Evolutionary conservation across 2,797 vertebrate genomes (phyloP).

Genomic region (Pseudochirops cupreus): DNA sequence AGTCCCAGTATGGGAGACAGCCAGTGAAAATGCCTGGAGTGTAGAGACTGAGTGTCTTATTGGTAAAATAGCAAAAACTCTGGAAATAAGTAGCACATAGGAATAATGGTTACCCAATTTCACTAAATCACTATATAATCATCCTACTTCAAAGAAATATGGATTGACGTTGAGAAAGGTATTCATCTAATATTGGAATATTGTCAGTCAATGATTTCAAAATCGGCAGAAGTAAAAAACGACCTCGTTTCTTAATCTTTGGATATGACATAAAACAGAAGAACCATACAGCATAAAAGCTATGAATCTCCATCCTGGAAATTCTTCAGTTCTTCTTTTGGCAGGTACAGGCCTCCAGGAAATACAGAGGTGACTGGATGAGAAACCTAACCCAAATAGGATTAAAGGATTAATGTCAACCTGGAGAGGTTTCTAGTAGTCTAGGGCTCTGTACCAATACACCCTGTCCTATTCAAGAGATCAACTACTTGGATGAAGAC

Average conservation of each 20-base stretch:
- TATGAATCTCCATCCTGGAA: neutral
- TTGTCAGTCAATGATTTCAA: conserved; percentile 9
- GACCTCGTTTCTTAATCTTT: neutral
- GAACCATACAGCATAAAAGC: neutral
- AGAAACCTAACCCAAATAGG: neutral
- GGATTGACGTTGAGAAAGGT: neutral
- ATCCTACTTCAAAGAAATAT: neutral
- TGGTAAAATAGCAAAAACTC: neutral
- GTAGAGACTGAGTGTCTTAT: neutral
- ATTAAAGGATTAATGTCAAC: neutral
- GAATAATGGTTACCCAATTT: neutral
- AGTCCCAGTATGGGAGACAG: neutral
- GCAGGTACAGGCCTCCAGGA: neutral
- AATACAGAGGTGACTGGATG: neutral
- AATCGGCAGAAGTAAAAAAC: neutral
- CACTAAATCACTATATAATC: neutral
- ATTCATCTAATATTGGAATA: conserved; percentile 8
- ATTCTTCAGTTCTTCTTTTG: neutral
- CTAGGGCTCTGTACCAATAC: neutral
- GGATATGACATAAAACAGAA: conserved; percentile 21
- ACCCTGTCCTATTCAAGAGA: neutral
- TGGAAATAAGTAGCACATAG: neutral
- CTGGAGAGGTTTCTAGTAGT: neutral
- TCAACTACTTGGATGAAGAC: neutral
- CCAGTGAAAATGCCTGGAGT: neutral